Evolutionary conservation across 2,797 vertebrate genomes (phyloP).

Genomic region (Catamblyrhynchus diadema): DNA sequence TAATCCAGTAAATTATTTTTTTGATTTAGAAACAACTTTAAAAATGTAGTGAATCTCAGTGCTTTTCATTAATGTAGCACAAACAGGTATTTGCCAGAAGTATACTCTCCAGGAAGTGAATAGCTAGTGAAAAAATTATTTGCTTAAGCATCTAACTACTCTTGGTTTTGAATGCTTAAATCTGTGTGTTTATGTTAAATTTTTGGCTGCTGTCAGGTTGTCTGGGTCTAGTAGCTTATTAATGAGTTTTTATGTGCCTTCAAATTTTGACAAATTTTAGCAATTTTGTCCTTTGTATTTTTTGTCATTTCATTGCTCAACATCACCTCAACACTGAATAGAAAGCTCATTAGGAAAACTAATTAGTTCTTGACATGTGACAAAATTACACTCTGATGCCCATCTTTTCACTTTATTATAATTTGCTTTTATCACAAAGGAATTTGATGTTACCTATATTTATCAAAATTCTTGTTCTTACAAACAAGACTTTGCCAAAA

Average conservation of each 20-base stretch:
- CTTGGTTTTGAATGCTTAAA: background rate
- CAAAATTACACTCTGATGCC: background rate
- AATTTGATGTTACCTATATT: background rate
- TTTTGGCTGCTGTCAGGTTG: background rate
- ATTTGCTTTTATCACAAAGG: background rate
- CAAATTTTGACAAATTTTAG: background rate
- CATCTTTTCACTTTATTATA: background rate
- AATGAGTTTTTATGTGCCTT: background rate
- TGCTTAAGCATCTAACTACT: background rate
- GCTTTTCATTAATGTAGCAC: background rate
- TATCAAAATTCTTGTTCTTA: background rate
- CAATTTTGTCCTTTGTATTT: slow-evolving; percentile 11
- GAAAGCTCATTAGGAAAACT: background rate
- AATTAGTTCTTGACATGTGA: slow-evolving; percentile 26
- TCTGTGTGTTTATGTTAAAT: background rate
- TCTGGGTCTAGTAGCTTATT: background rate
- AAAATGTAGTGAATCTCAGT: background rate
- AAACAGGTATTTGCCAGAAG: background rate
- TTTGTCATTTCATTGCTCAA: slow-evolving; percentile 18
- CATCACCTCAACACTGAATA: slow-evolving; percentile 6
- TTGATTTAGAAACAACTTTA: background rate
- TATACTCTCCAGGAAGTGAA: background rate
- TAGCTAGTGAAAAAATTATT: background rate
- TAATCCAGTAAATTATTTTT: background rate
- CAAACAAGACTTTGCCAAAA: background rate